phyloP scores from a whole-genome alignment of 2,888 invertebrate species.

The Shargacucullia verbasci region DNA sequence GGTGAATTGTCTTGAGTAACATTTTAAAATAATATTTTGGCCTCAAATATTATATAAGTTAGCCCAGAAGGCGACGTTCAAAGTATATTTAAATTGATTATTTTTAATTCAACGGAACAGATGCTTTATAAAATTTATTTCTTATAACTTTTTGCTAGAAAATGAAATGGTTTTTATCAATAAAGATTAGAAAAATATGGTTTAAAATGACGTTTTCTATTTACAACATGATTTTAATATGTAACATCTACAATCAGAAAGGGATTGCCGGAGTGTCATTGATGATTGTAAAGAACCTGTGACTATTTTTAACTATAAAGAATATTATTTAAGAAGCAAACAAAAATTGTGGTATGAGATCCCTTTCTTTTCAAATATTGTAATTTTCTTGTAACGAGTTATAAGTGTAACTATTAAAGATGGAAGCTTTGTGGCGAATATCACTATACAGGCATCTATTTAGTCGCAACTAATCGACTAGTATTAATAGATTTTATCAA shows the following conservation, averaged over 20 bases:
- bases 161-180: constrained; percentile 8
- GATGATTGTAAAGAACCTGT: not conserved
- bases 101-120: constrained; percentile 10
- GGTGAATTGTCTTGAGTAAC: constrained; percentile 12
- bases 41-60: no score
- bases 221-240: not conserved
- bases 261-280: not conserved
- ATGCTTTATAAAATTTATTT: constrained; percentile 13
- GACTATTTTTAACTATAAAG: no score
- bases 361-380: not conserved
- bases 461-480: constrained; percentile 5
- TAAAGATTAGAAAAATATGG: not conserved
- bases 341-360: no score
- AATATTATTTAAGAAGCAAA: not conserved
- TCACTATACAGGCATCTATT: constrained; percentile 7
- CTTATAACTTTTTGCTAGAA: constrained; percentile 43
- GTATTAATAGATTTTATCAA: constrained; percentile 8
- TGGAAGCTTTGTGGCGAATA: constrained; percentile 22
- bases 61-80: not conserved
- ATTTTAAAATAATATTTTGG: no score
- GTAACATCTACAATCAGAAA: not conserved
- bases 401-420: constrained; percentile 7
- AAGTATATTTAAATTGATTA: no score
- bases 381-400: constrained; percentile 29
- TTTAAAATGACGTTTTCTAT: constrained; percentile 12